phyloP scores from a whole-genome alignment of 2,797 vertebrate species.

The Urocyon cinereoargenteus region DNA sequence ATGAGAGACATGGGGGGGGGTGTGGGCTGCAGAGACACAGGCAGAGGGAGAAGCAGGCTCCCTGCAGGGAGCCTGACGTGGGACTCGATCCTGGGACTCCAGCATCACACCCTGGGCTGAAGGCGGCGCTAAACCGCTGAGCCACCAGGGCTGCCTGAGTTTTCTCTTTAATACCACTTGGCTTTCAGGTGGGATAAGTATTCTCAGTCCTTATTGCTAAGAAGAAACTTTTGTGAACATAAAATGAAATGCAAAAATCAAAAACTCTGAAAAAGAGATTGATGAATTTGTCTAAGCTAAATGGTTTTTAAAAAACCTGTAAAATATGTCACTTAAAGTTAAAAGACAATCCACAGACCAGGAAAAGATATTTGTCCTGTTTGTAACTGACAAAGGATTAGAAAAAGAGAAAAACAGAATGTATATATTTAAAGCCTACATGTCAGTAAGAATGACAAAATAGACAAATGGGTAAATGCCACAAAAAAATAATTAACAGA shows the following conservation, averaged over 20 bases:
- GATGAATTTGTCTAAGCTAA: neutral
- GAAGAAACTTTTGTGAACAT: neutral
- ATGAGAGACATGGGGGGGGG: no score
- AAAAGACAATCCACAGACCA: neutral
- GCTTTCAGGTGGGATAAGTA: neutral
- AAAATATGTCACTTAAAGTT: neutral
- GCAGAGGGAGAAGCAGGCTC: no score
- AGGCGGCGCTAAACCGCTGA: no score
- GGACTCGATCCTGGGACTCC: no score
- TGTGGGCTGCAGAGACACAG: no score
- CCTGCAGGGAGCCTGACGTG: no score
- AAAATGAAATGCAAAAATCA: neutral
- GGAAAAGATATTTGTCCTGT: neutral
- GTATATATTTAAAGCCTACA: neutral
- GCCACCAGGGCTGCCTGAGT: no score
- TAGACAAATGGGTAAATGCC: neutral
- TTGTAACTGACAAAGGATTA: neutral
- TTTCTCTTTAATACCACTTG: neutral
- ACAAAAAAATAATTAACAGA: neutral
- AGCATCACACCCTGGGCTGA: no score
- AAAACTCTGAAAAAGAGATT: neutral
- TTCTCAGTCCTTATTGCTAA: neutral
- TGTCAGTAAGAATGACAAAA: neutral
- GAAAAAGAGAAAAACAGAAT: neutral
- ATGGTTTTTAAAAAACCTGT: neutral